These are phyloP conservation scores for Neria commutata DNA, from an alignment of 2,888 invertebrate genomes.

Conservation along the genomic window DNA sequence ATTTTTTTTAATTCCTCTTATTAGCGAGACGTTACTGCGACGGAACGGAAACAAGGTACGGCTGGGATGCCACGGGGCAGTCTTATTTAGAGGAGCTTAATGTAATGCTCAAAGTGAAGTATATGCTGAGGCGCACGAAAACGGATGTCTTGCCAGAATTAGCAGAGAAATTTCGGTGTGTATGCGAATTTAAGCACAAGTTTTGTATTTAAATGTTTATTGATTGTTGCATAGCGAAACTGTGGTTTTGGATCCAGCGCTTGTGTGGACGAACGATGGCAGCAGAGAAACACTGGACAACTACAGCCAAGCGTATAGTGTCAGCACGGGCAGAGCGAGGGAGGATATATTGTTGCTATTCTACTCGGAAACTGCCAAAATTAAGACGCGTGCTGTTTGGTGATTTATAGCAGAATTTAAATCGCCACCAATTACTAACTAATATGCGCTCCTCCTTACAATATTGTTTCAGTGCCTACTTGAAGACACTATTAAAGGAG, in stretches of 20 bases:
- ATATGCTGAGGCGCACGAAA: constrained; percentile 91
- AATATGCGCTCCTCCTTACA: no score
- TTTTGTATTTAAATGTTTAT: background rate
- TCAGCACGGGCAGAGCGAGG: constrained; percentile 64
- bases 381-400: constrained; percentile 85
- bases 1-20: no score
- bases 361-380: constrained; percentile 79
- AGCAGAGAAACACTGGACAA: constrained; percentile 66
- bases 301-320: constrained; percentile 65
- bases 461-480: constrained; percentile 81
- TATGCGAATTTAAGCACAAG: background rate
- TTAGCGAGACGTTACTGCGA: constrained; percentile 81
- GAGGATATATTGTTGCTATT: constrained; percentile 78
- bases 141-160: constrained; percentile 82
- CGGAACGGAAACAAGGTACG: constrained; percentile 77
- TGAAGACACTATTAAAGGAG: constrained; percentile 72
- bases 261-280: constrained; percentile 69
- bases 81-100: constrained; percentile 85
- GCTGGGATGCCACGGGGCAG: constrained; percentile 88
- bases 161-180: constrained; percentile 72
- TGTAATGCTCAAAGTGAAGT: constrained; percentile 72
- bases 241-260: constrained; percentile 74
- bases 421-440: no score
- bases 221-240: constrained; percentile 72
- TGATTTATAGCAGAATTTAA: no score